Evolutionary conservation across 2,797 vertebrate species (phyloP).

Genomic region (Lithobates sylvaticus): DNA sequence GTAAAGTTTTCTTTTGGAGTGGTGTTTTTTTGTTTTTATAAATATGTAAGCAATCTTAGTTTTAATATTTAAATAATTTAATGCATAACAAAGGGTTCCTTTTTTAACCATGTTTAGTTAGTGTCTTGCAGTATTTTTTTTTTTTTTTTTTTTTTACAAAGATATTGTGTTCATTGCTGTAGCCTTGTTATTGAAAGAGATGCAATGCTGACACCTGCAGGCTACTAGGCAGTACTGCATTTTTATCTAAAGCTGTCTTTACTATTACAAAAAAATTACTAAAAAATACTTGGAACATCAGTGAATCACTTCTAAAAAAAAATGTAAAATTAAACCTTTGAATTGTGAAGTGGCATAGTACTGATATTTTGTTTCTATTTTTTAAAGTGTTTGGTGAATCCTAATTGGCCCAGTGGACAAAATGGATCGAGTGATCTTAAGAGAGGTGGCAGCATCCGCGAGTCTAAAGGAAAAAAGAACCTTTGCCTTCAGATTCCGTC

Average conservation of each 20-base stretch:
- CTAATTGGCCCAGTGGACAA: slow-evolving; percentile 70
- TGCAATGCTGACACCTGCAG: neutral
- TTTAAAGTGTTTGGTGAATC: slow-evolving; percentile 72
- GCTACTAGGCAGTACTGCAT: neutral
- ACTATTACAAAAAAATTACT: too few relatives aligned
- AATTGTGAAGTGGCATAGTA: neutral
- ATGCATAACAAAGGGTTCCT: too few relatives aligned
- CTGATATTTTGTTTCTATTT: neutral
- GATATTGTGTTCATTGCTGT: neutral
- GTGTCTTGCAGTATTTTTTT: too few relatives aligned
- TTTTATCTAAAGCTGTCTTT: neutral
- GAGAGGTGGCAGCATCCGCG: slow-evolving; percentile 79
- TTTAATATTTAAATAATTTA: too few relatives aligned
- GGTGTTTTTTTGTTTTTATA: too few relatives aligned
- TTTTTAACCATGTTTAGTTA: too few relatives aligned
- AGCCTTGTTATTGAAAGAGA: neutral
- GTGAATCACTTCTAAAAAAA: neutral
- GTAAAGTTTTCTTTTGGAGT: too few relatives aligned
- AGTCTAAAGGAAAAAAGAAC: slow-evolving; percentile 76
- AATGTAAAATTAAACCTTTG: neutral
- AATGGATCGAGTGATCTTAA: slow-evolving; percentile 72
- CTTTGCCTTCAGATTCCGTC: slow-evolving; percentile 72
- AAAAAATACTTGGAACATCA: too few relatives aligned
- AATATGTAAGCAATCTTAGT: too few relatives aligned
- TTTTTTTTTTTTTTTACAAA: too few relatives aligned